These are phyloP conservation scores for Corythaeola cristata DNA, from an alignment of 2,113 vertebrate species.

Conservation along the genomic window DNA sequence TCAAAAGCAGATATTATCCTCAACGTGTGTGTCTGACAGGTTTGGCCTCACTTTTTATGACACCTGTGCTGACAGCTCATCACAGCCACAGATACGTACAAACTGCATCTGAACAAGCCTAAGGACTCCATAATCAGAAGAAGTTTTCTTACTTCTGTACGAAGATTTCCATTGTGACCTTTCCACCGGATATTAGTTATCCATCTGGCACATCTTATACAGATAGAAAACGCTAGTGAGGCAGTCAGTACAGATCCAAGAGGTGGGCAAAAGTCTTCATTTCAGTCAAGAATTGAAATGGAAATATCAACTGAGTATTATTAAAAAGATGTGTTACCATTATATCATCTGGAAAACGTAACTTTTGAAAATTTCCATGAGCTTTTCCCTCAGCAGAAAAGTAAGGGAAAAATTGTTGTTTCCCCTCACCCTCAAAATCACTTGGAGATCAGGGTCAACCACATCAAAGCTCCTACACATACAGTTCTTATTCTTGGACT, in stretches of 20 bases:
- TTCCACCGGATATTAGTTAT: neutral
- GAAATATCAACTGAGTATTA: neutral
- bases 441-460: neutral
- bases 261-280: neutral
- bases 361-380: neutral
- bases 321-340: neutral
- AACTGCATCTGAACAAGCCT: neutral
- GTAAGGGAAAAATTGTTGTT: neutral
- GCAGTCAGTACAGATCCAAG: neutral
- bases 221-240: neutral
- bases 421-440: neutral
- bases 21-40: neutral
- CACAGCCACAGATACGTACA: neutral
- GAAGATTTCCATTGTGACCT: neutral
- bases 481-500: neutral
- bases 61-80: neutral
- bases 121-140: neutral
- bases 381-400: neutral
- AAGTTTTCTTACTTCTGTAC: neutral
- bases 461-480: neutral
- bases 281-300: neutral
- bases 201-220: fast-evolving
- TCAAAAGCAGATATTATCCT: conserved; percentile 39
- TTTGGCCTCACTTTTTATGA: conserved; percentile 7
- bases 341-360: neutral